Evolutionary conservation across 2,113 vertebrate species (phyloP).

Genomic region (Hypomesus transpacificus): DNA sequence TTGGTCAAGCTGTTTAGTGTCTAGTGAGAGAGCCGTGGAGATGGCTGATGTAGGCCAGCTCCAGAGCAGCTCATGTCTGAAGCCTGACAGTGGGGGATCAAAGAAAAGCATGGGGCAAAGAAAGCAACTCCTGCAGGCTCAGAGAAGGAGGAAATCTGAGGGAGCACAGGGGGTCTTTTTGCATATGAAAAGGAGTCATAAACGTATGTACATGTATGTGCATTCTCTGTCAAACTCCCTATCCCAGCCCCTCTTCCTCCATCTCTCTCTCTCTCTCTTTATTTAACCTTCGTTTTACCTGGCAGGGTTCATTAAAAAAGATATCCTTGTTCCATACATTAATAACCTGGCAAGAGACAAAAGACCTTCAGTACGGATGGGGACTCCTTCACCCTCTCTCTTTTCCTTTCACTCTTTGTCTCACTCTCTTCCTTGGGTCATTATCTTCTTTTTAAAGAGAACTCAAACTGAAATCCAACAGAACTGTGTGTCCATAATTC

Average conservation of each 20-base stretch:
- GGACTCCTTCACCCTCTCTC: too few species aligned
- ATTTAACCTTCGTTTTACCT: neutral
- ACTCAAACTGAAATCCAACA: conserved; percentile 24
- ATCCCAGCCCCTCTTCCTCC: too few species aligned
- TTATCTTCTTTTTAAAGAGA: conserved; percentile 17
- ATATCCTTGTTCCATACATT: too few species aligned
- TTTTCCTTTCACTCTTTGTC: neutral
- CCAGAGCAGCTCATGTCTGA: conserved; percentile 21
- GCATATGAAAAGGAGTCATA: conserved; percentile 3
- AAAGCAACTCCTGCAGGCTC: neutral
- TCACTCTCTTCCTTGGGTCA: neutral
- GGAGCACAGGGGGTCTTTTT: conserved; percentile 7
- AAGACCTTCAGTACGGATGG: too few species aligned
- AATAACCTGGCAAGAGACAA: too few species aligned
- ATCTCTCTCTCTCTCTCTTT: neutral
- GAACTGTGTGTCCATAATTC: conserved; percentile 14
- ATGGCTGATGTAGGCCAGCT: conserved; percentile 15
- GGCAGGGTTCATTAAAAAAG: too few species aligned
- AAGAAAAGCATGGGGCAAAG: conserved; percentile 29
- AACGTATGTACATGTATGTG: too few species aligned
- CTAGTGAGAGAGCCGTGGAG: neutral
- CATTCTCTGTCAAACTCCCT: too few species aligned
- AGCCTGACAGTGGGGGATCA: conserved; percentile 36
- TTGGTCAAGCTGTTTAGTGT: conserved; percentile 20
- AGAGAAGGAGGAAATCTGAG: neutral